Conservation (phyloP, 1,140 invertebrate genomes). For the Chymomyza costata region DNA sequence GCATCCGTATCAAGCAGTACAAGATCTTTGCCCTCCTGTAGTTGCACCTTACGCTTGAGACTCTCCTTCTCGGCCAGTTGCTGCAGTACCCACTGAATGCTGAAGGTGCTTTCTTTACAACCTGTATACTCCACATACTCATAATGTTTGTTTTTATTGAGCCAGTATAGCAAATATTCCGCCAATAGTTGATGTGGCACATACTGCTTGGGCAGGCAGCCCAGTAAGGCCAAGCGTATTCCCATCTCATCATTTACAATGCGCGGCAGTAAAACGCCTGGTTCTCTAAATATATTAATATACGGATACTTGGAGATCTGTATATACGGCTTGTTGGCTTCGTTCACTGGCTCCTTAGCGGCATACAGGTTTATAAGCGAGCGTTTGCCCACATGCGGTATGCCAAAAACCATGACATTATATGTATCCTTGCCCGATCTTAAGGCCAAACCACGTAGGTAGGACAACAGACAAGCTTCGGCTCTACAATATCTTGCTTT, state of each 20-base stretch:
- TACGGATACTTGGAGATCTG: constrained; percentile 84
- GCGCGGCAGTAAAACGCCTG: constrained; percentile 89
- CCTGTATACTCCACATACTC: constrained; percentile 81
- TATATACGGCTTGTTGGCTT: constrained; percentile 81
- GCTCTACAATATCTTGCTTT: constrained; percentile 81
- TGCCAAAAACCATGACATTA: constrained; percentile 92
- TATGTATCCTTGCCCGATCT: constrained; percentile 82
- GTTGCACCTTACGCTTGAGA: constrained; percentile 76
- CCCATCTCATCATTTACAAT: constrained; percentile 85
- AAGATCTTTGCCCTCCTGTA: neutral
- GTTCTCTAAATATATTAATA: constrained; percentile 93
- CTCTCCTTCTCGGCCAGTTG: constrained; percentile 76
- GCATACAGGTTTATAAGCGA: constrained; percentile 92
- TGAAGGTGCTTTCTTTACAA: constrained; percentile 79
- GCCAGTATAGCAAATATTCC: constrained; percentile 92
- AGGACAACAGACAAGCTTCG: constrained; percentile 79
- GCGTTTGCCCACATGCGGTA: constrained; percentile 98
- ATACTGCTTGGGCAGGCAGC: constrained; percentile 87
- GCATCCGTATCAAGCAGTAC: constrained; percentile 74
- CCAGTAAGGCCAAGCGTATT: constrained; percentile 91
- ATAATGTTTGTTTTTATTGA: constrained; percentile 85
- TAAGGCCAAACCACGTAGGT: constrained; percentile 81
- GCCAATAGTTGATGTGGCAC: constrained; percentile 89
- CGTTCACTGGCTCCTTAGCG: too few relatives aligned
- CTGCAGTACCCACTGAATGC: constrained; percentile 80